Conservation (phyloP, 2,113 vertebrate species). For the Varanus komodoensis region DNA sequence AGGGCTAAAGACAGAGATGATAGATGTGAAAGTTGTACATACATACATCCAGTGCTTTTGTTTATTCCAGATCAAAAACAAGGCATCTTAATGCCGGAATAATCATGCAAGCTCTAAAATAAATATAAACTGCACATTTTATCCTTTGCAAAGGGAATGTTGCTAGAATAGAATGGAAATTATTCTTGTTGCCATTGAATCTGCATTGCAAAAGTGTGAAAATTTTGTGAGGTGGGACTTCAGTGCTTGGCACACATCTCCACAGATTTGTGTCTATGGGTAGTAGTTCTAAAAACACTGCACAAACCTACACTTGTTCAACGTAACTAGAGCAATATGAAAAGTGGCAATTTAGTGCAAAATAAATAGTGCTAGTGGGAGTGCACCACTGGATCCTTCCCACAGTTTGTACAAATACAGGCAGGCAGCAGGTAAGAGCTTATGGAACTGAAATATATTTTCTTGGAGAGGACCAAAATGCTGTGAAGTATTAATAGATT, state of each 20-base stretch:
- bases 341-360: too few species aligned
- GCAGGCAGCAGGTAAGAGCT: background rate
- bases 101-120: background rate
- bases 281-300: too few species aligned
- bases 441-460: background rate
- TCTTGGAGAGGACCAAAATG: too few species aligned
- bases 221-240: background rate
- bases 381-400: background rate
- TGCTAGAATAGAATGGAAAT: background rate
- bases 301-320: too few species aligned
- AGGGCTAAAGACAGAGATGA: constrained; percentile 80
- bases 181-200: background rate
- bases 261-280: too few species aligned
- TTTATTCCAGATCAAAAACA: background rate
- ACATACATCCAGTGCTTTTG: constrained; percentile 2
- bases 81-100: background rate
- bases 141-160: background rate
- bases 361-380: background rate
- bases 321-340: too few species aligned
- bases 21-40: constrained; percentile 33
- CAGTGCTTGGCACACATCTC: background rate
- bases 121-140: background rate
- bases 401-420: background rate
- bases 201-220: background rate
- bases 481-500: too few species aligned